phyloP scores from a whole-genome alignment of 2,888 invertebrate species.

The Stenotaenia linearis region DNA sequence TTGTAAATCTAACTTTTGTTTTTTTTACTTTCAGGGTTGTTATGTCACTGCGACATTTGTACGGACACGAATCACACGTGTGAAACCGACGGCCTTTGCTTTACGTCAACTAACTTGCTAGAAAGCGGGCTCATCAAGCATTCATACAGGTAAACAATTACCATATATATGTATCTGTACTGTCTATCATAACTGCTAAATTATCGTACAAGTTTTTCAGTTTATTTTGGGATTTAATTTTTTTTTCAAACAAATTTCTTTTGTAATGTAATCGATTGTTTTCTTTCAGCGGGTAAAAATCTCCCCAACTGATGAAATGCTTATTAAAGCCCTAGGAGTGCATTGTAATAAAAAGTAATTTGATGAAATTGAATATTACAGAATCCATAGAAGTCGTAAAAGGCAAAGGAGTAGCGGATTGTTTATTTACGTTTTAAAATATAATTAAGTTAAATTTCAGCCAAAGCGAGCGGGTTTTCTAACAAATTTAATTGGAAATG shows the following conservation, averaged over 20 bases:
- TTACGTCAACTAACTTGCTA: conserved; percentile 63
- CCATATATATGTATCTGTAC: too few species aligned
- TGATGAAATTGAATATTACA: neutral
- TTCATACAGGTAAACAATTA: conserved; percentile 68
- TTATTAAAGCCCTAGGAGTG: neutral
- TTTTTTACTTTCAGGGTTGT: conserved; percentile 57
- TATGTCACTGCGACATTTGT: conserved; percentile 79
- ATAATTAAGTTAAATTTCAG: too few species aligned
- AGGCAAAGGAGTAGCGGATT: neutral
- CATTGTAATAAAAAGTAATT: neutral
- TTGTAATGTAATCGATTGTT: neutral
- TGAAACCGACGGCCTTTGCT: conserved; percentile 83
- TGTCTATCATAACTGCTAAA: too few species aligned
- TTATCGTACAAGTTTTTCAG: neutral
- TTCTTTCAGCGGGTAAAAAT: neutral
- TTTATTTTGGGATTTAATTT: neutral
- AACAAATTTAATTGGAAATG: neutral
- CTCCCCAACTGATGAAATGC: neutral
- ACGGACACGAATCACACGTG: conserved; percentile 71
- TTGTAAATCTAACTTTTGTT: neutral
- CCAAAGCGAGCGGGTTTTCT: too few species aligned
- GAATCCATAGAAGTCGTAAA: neutral
- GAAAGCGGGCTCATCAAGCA: conserved; percentile 59
- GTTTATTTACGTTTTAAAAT: neutral
- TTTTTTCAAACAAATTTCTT: neutral